Conservation (phyloP, 1,140 invertebrate species). For the Notospermus geniculatus region DNA sequence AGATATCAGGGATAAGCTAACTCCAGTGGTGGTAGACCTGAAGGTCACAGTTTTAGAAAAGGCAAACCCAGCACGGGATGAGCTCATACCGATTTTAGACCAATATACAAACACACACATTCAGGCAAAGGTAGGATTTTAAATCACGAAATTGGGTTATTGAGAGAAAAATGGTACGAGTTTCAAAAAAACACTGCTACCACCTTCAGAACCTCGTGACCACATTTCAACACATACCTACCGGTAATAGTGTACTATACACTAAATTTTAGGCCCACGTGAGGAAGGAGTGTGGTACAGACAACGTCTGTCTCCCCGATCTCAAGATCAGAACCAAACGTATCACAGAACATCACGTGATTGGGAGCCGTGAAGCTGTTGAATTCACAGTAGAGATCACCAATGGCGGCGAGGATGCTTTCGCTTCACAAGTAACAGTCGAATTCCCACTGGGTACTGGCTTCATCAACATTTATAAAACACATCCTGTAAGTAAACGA, state of each 20-base stretch:
- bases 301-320: slow-evolving; percentile 86
- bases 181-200: too few relatives aligned
- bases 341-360: not conserved
- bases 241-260: too few relatives aligned
- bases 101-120: slow-evolving; percentile 59
- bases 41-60: slow-evolving; percentile 77
- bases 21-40: slow-evolving; percentile 67
- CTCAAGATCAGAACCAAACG: slow-evolving; percentile 62
- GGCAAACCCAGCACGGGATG: slow-evolving; percentile 34
- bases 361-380: not conserved
- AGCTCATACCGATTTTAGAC: slow-evolving; percentile 57
- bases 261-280: slow-evolving; percentile 70
- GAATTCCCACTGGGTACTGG: not conserved
- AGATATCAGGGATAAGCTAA: slow-evolving; percentile 48
- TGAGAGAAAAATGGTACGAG: too few relatives aligned
- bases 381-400: not conserved
- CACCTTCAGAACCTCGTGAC: not conserved
- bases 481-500: not conserved
- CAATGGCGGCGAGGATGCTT: slow-evolving; percentile 4
- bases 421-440: not conserved
- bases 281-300: slow-evolving; percentile 87
- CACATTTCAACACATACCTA: not conserved
- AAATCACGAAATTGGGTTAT: too few relatives aligned
- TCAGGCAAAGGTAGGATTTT: slow-evolving; percentile 72
- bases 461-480: not conserved